Base-by-base conservation (phyloP, 2,888 invertebrate genomes). In the Plebejus melissa region DNA sequence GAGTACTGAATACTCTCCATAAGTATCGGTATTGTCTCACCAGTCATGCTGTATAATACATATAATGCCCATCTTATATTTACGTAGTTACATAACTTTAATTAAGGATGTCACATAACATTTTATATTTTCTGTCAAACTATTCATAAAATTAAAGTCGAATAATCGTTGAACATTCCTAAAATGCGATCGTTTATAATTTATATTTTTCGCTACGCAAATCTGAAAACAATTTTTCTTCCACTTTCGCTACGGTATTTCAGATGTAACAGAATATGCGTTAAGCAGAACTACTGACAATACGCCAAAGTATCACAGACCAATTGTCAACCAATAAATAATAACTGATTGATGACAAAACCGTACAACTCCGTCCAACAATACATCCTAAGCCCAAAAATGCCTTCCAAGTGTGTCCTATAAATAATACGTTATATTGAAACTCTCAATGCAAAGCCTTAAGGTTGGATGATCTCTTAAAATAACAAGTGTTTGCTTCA, bases 401-500 rank as follows among this genome's bases (percentile, higher is more conserved):
- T 85, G 91, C 93, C 93, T 92, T 88, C 91, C 88, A 86, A 92
- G 89, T 90, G 90, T 88, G 88, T 87, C 89, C 89, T 90, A 91
- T 93, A 93, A 92, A 93, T 93, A 93, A 92, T 92, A 90, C 91
- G 90, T 91, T 91, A 92, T 90, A 89, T 89, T 89, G 88, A 85
- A 88, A 85, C 86, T 91, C 86, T 88, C 87, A 90, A 90, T 88
- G 88, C 83, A 84, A 88, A 87, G 86, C 92, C 88, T 90, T 90
- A 90, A 90, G 90, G 92, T 86, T 91, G 91, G 93, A 93, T 93
- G 94, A 94, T 93, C 94, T 91, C 93, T 93, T 92, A 93, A 93
- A 94, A 94, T 94, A 94, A 93, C 94, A 93, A 94, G 94, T 94
- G 94, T 93, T 93, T 94, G 94, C 94, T 94, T 93, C 91, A 93